Evolutionary conservation across 2,888 invertebrate genomes (phyloP).

Genomic region (Operophtera brumata): DNA sequence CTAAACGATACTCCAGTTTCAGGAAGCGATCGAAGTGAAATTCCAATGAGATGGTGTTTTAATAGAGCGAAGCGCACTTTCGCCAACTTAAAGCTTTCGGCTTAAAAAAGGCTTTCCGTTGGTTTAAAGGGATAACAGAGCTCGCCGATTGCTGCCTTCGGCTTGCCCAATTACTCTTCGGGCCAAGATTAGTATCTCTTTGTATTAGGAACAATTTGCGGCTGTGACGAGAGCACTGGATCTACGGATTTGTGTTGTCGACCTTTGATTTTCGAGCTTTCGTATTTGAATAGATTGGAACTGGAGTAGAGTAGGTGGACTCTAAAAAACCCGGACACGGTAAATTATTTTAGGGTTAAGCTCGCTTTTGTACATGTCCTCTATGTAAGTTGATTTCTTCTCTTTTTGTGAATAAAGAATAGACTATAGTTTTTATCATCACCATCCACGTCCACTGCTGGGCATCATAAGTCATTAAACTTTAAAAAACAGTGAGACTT

Average conservation of each 20-base stretch:
- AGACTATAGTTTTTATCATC: no score
- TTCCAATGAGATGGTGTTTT: slow-evolving; percentile 71
- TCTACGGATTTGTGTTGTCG: slow-evolving; percentile 36
- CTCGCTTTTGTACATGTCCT: no score
- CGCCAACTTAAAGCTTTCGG: slow-evolving; percentile 79
- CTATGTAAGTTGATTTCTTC: no score
- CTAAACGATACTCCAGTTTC: slow-evolving; percentile 11
- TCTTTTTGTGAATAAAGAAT: no score
- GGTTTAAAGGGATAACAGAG: slow-evolving; percentile 78
- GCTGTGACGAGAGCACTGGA: slow-evolving; percentile 40
- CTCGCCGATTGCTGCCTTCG: slow-evolving; percentile 73
- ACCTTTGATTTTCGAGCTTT: slow-evolving; percentile 30
- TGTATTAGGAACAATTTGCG: slow-evolving; percentile 46
- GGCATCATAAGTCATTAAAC: no score
- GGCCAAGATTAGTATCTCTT: slow-evolving; percentile 66
- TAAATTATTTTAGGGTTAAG: no score
- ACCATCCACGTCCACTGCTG: no score
- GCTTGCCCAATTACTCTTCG: slow-evolving; percentile 74
- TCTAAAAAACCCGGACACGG: no score
- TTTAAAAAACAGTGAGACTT: no score
- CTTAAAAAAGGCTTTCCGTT: slow-evolving; percentile 79
- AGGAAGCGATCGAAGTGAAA: slow-evolving; percentile 46
- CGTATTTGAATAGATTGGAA: slow-evolving; percentile 8
- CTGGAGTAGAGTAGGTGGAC: background rate
- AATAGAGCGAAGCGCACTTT: slow-evolving; percentile 78